Base-by-base conservation (phyloP, 2,797 vertebrate genomes). In the Sebastes elongatus region DNA sequence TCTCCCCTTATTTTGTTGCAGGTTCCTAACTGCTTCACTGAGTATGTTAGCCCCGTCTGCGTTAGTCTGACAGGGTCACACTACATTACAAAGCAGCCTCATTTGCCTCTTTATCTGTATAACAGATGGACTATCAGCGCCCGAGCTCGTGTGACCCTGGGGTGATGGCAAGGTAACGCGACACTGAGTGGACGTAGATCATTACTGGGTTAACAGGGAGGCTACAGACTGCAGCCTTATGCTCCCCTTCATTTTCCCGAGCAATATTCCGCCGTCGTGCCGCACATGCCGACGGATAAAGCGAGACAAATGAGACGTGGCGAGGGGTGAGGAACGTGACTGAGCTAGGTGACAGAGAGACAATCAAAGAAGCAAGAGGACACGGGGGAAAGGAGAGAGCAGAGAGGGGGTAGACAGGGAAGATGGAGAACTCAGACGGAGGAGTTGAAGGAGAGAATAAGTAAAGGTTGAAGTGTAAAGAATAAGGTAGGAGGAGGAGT, bases 41-140 rank as follows among this genome's bases (percentile, higher is more conserved):
- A 81, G 78, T 81, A 65, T 74, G 91, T 85, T 87, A 77, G 82
- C 71, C 81, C 78, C 20, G 59, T 84, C 83, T 86, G 84, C 33
- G 46, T 91, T 78, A 69, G 88, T 85, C 89, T 86, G 89, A 88
- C 89, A 90, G 89, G 91, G 91, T 94, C 91, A 92, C 88, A 86
- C 84, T 78, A 89, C 87, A 91, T 90, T 92, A 93, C 91, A 89
- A 93, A 88, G 84, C 86, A 74, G 89, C 87, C 92, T 94, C 89
- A 93, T 95, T 94, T 93, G 93, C 93, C 88, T 93, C 91, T 91
- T 93, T 93, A 91, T 94, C 91, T 88, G 87, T 82, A 74, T 88
- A 93, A 94, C 94, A 95, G 94, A 95, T 93, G 94, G 93, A 89
- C 92, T 86, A 93, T 93, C 92, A 90, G 92, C 61, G 67, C 80